Percentiles rank a stretch among this genome's conserved stretches.
Conservation (phyloP, 2,113 vertebrate species). For the Aegithalos caudatus region DNA sequence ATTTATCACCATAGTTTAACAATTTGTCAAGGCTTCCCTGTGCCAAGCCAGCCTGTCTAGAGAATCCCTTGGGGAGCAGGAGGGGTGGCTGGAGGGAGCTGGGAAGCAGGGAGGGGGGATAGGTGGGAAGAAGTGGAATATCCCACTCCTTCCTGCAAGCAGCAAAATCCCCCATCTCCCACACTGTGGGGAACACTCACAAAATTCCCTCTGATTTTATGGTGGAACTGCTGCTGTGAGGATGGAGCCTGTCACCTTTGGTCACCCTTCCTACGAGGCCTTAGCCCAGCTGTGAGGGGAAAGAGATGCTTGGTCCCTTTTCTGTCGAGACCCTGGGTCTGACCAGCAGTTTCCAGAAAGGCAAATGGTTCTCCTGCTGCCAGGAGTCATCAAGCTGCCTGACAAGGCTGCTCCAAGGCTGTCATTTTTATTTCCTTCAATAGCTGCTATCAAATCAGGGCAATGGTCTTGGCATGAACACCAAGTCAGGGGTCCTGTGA, state of each 20-base stretch:
- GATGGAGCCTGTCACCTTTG: neutral
- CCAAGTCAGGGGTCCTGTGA: neutral
- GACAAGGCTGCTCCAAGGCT: neutral
- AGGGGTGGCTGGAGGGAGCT: neutral
- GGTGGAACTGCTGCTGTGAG: neutral
- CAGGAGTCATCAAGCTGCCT: neutral
- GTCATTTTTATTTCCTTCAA: neutral
- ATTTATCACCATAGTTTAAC: conserved; percentile 29
- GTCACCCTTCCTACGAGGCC: accelerated
- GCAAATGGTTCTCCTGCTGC: neutral
- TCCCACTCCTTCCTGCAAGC: neutral
- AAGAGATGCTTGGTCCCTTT: neutral
- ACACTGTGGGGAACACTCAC: neutral
- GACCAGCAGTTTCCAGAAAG: neutral
- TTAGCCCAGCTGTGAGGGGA: accelerated
- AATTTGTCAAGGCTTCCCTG: neutral
- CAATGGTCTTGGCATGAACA: neutral
- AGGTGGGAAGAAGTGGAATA: neutral
- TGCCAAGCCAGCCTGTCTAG: neutral
- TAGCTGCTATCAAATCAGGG: neutral
- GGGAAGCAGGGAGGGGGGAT: neutral
- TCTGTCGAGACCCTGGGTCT: neutral
- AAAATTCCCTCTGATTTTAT: neutral
- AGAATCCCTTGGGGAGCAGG: neutral
- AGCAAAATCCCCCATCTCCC: neutral